A percentile compares a stretch with the other conserved stretches of the same genome.
Evolutionary conservation across 2,113 vertebrate species (phyloP).

Genomic region (Galbula dea): DNA sequence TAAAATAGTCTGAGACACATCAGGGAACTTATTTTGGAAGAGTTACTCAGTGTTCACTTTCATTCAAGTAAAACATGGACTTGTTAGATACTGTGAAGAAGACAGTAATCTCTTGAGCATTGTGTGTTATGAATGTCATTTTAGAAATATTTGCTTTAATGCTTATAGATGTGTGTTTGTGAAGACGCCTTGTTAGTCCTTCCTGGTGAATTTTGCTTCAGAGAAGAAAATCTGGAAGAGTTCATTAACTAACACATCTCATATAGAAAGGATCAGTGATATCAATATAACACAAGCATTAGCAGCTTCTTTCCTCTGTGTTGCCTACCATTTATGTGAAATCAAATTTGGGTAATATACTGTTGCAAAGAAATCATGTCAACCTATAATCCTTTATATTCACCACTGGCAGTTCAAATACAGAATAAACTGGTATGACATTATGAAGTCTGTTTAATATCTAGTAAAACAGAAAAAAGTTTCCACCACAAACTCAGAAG

Average conservation of each 20-base stretch:
- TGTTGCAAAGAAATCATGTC: neutral
- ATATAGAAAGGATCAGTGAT: neutral
- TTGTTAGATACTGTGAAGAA: neutral
- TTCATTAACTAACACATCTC: neutral
- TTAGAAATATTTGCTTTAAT: neutral
- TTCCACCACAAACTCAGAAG: neutral
- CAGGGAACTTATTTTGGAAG: neutral
- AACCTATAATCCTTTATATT: neutral
- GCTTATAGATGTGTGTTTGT: neutral
- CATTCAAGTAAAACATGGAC: neutral
- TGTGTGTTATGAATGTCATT: neutral
- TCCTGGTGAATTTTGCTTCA: neutral
- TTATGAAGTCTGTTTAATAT: neutral
- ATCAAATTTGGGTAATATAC: neutral
- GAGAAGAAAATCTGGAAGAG: neutral
- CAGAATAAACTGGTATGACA: neutral
- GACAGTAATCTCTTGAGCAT: neutral
- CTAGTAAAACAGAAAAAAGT: neutral
- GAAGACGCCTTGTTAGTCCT: neutral
- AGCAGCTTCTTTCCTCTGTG: neutral
- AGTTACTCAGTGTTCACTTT: neutral
- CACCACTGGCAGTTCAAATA: neutral
- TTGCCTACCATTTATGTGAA: neutral
- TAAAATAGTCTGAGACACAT: neutral
- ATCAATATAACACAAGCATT: neutral